A percentile compares a stretch with the other conserved stretches of the same genome.
These are phyloP conservation scores for Bombus affinis DNA, from an alignment of 1,140 invertebrate genomes.

Conservation along the genomic window DNA sequence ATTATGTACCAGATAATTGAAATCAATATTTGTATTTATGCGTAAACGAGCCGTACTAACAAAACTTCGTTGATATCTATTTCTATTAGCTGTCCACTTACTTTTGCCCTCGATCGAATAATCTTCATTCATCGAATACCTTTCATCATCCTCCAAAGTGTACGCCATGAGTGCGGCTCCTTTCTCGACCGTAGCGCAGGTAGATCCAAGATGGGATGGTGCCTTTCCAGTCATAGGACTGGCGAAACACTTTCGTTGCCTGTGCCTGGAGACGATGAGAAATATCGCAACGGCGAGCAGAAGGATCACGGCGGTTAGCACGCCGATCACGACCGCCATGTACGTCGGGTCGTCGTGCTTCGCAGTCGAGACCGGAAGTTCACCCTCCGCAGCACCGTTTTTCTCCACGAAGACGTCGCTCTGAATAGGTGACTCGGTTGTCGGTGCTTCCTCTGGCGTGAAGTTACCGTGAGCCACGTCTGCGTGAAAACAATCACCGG, in stretches of 20 bases:
- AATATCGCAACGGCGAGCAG: conserved; percentile 89
- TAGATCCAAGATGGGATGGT: conserved; percentile 80
- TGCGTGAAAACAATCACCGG: conserved; percentile 70
- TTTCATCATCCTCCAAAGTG: conserved; percentile 81
- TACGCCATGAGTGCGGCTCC: conserved; percentile 81
- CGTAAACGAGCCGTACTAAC: too few relatives aligned
- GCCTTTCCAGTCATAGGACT: conserved; percentile 88
- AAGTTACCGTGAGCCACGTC: conserved; percentile 90
- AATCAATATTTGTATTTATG: too few relatives aligned
- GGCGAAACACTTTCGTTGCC: conserved; percentile 90
- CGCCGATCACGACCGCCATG: conserved; percentile 92
- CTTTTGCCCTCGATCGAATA: background rate
- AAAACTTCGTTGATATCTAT: too few relatives aligned
- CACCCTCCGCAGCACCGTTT: conserved; percentile 81
- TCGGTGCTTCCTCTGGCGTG: conserved; percentile 84
- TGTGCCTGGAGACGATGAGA: conserved; percentile 89
- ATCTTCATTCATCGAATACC: conserved; percentile 65
- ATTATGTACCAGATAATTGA: too few relatives aligned
- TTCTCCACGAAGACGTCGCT: conserved; percentile 83
- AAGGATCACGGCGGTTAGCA: conserved; percentile 90
- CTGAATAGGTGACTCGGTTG: conserved; percentile 77
- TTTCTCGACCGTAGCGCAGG: conserved; percentile 83
- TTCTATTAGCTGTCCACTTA: too few relatives aligned
- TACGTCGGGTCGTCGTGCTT: conserved; percentile 89
- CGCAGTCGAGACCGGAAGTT: conserved; percentile 86